Evolutionary conservation across 2,797 vertebrate species (phyloP), one percentile per base, ranked within the genome.

Genomic region (Rhadinocentrus ornatus): DNA sequence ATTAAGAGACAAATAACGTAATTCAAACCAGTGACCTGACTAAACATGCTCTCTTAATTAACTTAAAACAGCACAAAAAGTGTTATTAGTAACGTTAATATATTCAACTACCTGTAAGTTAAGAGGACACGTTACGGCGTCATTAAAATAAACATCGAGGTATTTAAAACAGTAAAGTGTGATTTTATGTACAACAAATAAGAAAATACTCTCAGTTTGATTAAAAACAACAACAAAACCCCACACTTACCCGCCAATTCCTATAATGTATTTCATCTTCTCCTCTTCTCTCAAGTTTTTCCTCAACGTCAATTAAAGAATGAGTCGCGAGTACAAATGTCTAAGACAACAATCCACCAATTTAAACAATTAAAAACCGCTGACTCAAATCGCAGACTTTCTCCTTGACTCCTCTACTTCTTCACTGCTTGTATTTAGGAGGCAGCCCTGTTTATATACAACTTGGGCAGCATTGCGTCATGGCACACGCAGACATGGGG

Each of bases 201-300:
- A 12, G 16, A 48, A 7, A 34, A 4, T 2, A 3, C 3, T 0
- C 0, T 48, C 1, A 8, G 6, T 48, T 58, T 41, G 0, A 52
- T 26, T 60, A 22, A 58, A 24, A 35, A 2, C n/a, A 20, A 66
- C 6, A 5, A 35, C 10, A 41, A 15, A 16, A 46, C 29, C 55
- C 18, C 0, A 13, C 1, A 90, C 97, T 94, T 91, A 98, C 97
- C 97, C 97, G 80, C 97, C 97, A 32, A 98, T 95, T 83, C 96
- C 97, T 78, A 98, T 91, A 48, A 98, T 95, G 81, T 93, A 93
- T 39, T 96, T 96, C 96, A 97, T 97, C 24, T 83, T 84, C 75
- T 84, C 61, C 16, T 73, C 31, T 34, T 58, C 74, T 78, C 52
- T 34, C 8, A 31, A 3, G 29, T 77, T 54, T 39, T 59, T 27